These are phyloP conservation scores for Drosophila nigrodunni DNA, from an alignment of 1,140 invertebrate genomes.

Conservation along the genomic window DNA sequence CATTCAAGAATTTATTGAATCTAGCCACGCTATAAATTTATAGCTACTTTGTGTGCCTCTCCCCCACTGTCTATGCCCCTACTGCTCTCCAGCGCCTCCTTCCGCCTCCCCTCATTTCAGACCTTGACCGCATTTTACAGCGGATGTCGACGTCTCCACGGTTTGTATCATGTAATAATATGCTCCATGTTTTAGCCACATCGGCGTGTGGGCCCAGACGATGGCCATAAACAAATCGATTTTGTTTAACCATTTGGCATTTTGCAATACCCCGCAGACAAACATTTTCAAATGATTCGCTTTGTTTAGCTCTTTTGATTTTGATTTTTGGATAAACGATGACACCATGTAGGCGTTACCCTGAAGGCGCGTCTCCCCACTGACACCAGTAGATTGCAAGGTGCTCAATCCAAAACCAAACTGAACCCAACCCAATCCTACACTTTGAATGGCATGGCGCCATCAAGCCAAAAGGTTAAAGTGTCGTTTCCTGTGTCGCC, in stretches of 20 bases:
- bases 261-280: conserved; percentile 47
- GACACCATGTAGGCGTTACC: conserved; percentile 32
- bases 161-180: conserved; percentile 55
- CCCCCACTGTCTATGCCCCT: neutral
- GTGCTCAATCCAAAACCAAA: neutral
- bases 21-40: conserved; percentile 73
- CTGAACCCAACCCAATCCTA: conserved; percentile 32
- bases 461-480: conserved; percentile 43
- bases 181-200: conserved; percentile 39
- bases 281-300: conserved; percentile 16
- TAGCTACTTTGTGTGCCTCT: conserved; percentile 50
- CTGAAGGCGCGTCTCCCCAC: conserved; percentile 20
- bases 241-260: conserved; percentile 66
- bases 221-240: conserved; percentile 70
- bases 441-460: conserved; percentile 23
- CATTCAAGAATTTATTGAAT: conserved; percentile 64
- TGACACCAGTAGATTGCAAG: neutral
- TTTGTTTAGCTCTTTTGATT: conserved; percentile 42
- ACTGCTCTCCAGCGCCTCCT: neutral
- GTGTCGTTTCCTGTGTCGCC: conserved; percentile 41
- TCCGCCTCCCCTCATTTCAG: conserved; percentile 6
- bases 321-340: conserved; percentile 9
- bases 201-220: conserved; percentile 29
- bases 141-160: conserved; percentile 45
- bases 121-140: conserved; percentile 76